These are phyloP conservation scores for Phania funesta DNA, from an alignment of 2,888 invertebrate species.

Conservation along the genomic window DNA sequence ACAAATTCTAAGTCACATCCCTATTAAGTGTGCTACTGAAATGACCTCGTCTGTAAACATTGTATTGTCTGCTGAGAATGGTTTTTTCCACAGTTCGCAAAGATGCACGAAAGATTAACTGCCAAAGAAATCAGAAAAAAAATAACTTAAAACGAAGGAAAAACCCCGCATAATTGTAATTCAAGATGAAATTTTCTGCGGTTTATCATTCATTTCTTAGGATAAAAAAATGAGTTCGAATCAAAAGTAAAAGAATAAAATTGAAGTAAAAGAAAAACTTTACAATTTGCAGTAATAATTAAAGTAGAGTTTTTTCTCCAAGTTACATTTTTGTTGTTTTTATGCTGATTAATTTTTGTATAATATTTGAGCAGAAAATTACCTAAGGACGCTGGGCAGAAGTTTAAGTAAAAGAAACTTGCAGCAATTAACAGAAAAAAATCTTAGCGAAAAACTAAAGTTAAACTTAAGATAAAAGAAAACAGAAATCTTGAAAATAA, in stretches of 20 bases:
- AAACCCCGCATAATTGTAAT: constrained; percentile 62
- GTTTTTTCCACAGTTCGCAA: constrained; percentile 10
- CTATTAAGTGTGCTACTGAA: neutral
- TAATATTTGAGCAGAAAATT: neutral
- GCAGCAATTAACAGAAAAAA: constrained; percentile 32
- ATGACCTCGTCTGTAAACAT: neutral
- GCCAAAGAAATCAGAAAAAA: constrained; percentile 45
- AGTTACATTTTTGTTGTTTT: constrained; percentile 36
- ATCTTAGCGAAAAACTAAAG: neutral
- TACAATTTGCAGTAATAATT: constrained; percentile 60
- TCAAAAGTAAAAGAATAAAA: neutral
- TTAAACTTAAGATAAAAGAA: constrained; percentile 19
- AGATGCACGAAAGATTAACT: constrained; percentile 61
- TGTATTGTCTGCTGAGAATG: neutral
- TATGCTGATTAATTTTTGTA: neutral
- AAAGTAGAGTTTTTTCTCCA: constrained; percentile 50
- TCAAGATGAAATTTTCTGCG: constrained; percentile 61
- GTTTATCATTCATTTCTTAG: constrained; percentile 61
- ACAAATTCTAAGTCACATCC: too few relatives aligned
- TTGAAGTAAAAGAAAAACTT: constrained; percentile 44
- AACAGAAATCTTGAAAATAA: neutral
- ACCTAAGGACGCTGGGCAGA: constrained; percentile 1
- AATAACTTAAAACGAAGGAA: constrained; percentile 5
- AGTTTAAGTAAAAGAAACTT: constrained; percentile 13
- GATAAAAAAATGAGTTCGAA: constrained; percentile 15